phyloP scores from a whole-genome alignment of 1,140 invertebrate genomes.

The Sycobia sp. region DNA sequence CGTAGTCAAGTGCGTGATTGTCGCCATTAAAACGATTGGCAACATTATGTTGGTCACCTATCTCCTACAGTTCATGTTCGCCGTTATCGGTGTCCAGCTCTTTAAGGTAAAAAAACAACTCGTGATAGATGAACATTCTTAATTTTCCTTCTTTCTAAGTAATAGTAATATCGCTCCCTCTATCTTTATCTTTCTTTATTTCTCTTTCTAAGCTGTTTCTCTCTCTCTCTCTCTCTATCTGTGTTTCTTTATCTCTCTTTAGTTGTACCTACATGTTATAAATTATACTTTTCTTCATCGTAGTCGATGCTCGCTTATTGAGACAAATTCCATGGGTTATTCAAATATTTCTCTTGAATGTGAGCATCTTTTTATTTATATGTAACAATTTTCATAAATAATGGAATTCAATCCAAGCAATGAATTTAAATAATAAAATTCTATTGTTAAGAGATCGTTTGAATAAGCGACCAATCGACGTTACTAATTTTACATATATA shows the following conservation, averaged over 20 bases:
- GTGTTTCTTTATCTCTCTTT: too few relatives aligned
- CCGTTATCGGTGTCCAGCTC: slow-evolving; percentile 99
- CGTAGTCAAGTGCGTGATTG: slow-evolving; percentile 98
- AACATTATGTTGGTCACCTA: slow-evolving; percentile 99
- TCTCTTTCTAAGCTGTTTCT: not conserved
- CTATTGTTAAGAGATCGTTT: not conserved
- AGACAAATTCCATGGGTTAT: too few relatives aligned
- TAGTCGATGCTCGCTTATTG: slow-evolving; percentile 14
- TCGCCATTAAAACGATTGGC: slow-evolving; percentile 98
- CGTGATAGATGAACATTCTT: slow-evolving; percentile 29
- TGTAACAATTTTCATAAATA: too few relatives aligned
- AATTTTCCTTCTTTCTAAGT: not conserved
- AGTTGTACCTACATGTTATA: not conserved
- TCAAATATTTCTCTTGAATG: too few relatives aligned
- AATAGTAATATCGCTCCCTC: not conserved
- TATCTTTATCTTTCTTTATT: too few relatives aligned
- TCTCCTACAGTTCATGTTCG: slow-evolving; percentile 99
- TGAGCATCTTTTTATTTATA: too few relatives aligned
- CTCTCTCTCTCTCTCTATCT: too few relatives aligned
- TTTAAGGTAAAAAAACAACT: slow-evolving; percentile 86
- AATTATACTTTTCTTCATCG: slow-evolving; percentile 3
- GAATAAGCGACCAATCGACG: slow-evolving; percentile 18
- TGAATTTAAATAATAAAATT: too few relatives aligned
- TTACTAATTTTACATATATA: too few relatives aligned
- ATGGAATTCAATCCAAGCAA: too few relatives aligned